phyloP scores from a whole-genome alignment of 2,888 invertebrate species.

The Apamea sordens region DNA sequence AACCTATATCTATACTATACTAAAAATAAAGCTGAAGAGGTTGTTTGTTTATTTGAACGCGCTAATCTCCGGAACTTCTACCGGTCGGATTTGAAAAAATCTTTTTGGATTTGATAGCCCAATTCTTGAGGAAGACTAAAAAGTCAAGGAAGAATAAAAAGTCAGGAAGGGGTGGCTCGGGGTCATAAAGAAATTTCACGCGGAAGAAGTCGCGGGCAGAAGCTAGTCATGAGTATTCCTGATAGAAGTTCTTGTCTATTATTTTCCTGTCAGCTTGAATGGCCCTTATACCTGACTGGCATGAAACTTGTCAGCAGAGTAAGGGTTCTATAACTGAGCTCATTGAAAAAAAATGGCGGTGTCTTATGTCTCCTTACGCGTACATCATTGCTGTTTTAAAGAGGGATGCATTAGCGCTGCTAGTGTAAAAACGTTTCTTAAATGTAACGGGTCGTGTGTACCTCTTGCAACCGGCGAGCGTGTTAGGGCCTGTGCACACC shows the following conservation, averaged over 20 bases:
- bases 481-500: no score
- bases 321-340: neutral
- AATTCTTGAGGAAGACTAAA: no score
- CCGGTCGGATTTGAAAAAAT: no score
- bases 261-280: neutral
- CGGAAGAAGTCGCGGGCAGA: no score
- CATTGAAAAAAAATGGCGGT: neutral
- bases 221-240: neutral
- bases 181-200: no score
- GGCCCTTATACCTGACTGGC: neutral
- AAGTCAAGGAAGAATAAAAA: no score
- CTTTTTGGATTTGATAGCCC: no score
- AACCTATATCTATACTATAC: neutral
- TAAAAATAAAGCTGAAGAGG: no score
- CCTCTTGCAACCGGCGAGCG: neutral
- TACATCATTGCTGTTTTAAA: neutral
- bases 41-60: no score
- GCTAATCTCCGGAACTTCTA: no score
- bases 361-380: neutral
- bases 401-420: neutral
- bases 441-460: neutral
- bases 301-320: neutral
- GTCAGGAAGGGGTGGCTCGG: no score
- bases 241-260: neutral
- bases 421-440: neutral